These are phyloP conservation scores for Clarias platycephalus DNA, from an alignment of 2,797 vertebrate genomes.

Conservation along the genomic window DNA sequence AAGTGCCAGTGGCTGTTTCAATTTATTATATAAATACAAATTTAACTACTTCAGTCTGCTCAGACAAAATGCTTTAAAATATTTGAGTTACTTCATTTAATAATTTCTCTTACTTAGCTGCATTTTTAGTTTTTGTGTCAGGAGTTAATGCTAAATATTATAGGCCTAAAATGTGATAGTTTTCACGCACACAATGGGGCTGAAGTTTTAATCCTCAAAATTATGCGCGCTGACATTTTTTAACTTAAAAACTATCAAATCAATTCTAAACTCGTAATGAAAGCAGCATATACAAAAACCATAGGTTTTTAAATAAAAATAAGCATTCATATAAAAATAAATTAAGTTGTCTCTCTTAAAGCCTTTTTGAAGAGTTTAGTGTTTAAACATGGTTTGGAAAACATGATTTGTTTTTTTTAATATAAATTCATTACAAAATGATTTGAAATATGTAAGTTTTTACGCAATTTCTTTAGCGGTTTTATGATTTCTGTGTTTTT, in stretches of 20 bases:
- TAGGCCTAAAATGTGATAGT: background rate
- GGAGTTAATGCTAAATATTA: background rate
- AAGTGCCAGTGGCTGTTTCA: background rate
- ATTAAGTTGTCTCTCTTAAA: background rate
- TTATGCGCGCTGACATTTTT: background rate
- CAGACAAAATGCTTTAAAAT: background rate
- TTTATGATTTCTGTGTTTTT: background rate
- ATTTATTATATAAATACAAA: background rate
- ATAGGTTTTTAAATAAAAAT: background rate
- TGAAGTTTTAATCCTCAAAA: background rate
- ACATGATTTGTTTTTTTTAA: background rate
- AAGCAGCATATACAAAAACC: too few species aligned
- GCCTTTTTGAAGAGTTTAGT: background rate
- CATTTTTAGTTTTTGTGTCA: background rate
- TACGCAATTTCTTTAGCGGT: background rate
- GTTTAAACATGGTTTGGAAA: background rate
- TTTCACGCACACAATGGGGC: background rate
- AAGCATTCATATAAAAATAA: too few species aligned
- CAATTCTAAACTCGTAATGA: background rate
- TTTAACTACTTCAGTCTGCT: background rate
- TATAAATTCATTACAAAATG: background rate
- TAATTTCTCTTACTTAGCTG: background rate
- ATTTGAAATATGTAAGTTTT: background rate
- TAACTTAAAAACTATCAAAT: background rate
- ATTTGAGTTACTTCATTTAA: too few species aligned